Conservation (phyloP, 53 echinoderm and acorn worm genomes). For the Luidia sarsii region DNA sequence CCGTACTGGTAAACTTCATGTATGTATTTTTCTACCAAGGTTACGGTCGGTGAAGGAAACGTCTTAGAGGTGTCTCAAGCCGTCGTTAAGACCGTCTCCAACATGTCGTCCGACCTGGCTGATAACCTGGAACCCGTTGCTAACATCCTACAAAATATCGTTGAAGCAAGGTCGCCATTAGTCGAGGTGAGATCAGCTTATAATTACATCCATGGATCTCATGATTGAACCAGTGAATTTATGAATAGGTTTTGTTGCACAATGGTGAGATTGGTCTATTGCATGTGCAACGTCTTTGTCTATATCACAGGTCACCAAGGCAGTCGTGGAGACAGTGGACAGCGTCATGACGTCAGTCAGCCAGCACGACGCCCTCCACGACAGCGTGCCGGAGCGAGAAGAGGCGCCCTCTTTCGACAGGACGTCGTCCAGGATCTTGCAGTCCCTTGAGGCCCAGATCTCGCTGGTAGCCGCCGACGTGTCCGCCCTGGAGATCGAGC, state of each 20-base stretch:
- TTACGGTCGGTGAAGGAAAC: conserved; percentile 57
- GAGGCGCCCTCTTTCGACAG: not conserved
- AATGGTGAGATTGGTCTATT: not conserved
- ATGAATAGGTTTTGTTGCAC: not conserved
- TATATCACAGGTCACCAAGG: conserved; percentile 52
- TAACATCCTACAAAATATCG: conserved; percentile 68
- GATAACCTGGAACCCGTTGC: conserved; percentile 52
- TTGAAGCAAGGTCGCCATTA: conserved; percentile 58
- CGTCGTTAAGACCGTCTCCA: conserved; percentile 46
- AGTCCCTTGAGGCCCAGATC: conserved; percentile 51
- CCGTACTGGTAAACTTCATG: too few species aligned
- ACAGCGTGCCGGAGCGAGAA: not conserved
- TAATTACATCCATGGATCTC: not conserved
- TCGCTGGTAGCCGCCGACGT: conserved; percentile 16
- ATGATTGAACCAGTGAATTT: not conserved
- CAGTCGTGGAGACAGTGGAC: conserved; percentile 68
- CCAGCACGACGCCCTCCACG: not conserved
- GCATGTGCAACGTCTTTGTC: not conserved
- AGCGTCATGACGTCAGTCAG: conserved; percentile 44
- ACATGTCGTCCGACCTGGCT: conserved; percentile 46
- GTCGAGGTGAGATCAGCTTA: conserved; percentile 43
- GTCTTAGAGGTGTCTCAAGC: conserved; percentile 65
- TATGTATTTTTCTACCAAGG: too few species aligned
- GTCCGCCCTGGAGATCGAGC: not conserved
- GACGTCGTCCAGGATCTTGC: conserved; percentile 40